phyloP scores from a whole-genome alignment of 2,797 vertebrate species.

The Notolabrus celidotus region DNA sequence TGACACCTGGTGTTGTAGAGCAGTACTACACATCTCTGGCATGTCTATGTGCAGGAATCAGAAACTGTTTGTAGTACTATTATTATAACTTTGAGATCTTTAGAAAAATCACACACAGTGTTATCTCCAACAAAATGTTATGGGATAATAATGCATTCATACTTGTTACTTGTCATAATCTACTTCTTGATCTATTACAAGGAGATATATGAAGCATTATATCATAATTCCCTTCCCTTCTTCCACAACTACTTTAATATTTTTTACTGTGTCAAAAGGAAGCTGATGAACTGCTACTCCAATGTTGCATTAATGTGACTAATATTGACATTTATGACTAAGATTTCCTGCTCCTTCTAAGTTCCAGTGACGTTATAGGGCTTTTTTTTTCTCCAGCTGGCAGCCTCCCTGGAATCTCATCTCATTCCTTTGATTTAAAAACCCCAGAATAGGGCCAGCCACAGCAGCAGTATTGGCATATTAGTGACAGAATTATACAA shows the following conservation, averaged over 20 bases:
- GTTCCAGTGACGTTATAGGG: not conserved
- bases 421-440: slow-evolving; percentile 34
- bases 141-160: no score
- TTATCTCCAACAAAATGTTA: no score
- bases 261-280: not conserved
- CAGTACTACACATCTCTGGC: slow-evolving; percentile 25
- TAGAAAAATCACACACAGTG: not conserved
- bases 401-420: not conserved
- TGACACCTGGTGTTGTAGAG: slow-evolving; percentile 54
- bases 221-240: not conserved
- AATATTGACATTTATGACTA: not conserved
- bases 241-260: not conserved
- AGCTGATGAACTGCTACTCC: not conserved
- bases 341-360: slow-evolving; percentile 11
- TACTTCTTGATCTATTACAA: not conserved
- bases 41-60: no score
- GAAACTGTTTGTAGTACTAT: no score
- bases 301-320: not conserved
- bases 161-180: no score
- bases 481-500: slow-evolving; percentile 37
- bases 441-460: slow-evolving; percentile 17
- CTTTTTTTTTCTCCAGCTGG: slow-evolving; percentile 6
- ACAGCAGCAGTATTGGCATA: not conserved
- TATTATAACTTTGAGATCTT: no score
- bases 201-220: not conserved